These are phyloP conservation scores for Felis catus DNA, from an alignment of 2,113 vertebrate species.

Conservation along the genomic window DNA sequence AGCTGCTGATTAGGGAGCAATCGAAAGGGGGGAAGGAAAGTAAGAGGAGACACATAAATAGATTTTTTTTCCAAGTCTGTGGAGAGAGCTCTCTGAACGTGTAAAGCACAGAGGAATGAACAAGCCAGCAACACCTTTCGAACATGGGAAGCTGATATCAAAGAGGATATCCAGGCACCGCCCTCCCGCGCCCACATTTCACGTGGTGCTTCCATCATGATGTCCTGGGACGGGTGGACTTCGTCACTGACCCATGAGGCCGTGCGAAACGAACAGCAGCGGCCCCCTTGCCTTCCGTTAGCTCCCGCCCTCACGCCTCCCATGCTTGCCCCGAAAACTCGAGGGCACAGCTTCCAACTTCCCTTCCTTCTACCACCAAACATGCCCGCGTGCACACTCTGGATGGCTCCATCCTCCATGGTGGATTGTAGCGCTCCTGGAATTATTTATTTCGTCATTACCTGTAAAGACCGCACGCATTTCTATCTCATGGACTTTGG, in stretches of 20 bases:
- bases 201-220: background rate
- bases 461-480: background rate
- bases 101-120: background rate
- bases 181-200: background rate
- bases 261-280: background rate
- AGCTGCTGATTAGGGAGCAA: slow-evolving; percentile 56
- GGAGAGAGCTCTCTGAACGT: background rate
- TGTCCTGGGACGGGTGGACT: background rate
- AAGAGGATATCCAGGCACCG: background rate
- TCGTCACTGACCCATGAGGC: background rate
- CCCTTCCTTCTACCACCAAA: background rate
- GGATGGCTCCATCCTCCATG: background rate
- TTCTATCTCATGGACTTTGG: background rate
- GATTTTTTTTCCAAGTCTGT: background rate
- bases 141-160: background rate
- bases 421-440: background rate
- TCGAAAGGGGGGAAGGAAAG: background rate
- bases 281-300: background rate
- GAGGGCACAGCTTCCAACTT: background rate
- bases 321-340: background rate
- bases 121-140: background rate
- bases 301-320: background rate
- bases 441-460: background rate
- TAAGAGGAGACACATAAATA: slow-evolving; percentile 44
- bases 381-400: background rate